phyloP scores from a whole-genome alignment of 2,113 vertebrate genomes.

The Bombycilla garrulus region DNA sequence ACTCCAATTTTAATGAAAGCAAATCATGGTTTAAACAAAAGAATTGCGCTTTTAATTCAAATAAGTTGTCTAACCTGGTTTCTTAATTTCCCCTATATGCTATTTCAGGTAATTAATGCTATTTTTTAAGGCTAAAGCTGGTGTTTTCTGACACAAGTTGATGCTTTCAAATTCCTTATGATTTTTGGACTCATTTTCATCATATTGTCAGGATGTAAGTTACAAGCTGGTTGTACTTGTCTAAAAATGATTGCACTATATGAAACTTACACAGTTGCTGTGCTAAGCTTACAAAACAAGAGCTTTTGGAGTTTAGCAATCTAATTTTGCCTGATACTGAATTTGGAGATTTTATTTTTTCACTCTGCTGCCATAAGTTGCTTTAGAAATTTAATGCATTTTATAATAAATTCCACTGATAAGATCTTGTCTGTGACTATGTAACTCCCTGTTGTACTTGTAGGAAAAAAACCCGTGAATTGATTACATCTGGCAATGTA shows the following conservation, averaged over 20 bases:
- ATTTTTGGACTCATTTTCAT: constrained; percentile 10
- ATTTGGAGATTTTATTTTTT: constrained; percentile 15
- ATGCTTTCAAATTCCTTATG: background rate
- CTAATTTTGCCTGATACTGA: background rate
- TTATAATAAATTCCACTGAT: background rate
- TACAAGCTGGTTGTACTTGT: background rate
- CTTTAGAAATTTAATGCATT: constrained; percentile 26
- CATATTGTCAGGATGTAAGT: background rate
- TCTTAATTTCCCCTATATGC: background rate
- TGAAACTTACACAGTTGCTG: background rate
- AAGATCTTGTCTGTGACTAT: background rate
- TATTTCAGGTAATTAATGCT: background rate
- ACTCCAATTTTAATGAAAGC: constrained; percentile 22
- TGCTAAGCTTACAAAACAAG: background rate
- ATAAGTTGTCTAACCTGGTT: background rate
- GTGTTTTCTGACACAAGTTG: background rate
- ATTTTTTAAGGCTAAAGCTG: background rate
- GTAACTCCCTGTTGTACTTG: background rate
- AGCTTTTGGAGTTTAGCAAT: background rate
- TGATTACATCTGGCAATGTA: constrained; percentile 45
- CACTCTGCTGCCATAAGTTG: background rate
- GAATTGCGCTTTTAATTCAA: background rate
- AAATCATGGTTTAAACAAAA: constrained; percentile 6
- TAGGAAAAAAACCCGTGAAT: background rate
- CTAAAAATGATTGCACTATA: background rate